Evolutionary conservation across 2,113 vertebrate species (phyloP), one percentile per base, ranked within the genome.

Genomic region (Antigone vipio): DNA sequence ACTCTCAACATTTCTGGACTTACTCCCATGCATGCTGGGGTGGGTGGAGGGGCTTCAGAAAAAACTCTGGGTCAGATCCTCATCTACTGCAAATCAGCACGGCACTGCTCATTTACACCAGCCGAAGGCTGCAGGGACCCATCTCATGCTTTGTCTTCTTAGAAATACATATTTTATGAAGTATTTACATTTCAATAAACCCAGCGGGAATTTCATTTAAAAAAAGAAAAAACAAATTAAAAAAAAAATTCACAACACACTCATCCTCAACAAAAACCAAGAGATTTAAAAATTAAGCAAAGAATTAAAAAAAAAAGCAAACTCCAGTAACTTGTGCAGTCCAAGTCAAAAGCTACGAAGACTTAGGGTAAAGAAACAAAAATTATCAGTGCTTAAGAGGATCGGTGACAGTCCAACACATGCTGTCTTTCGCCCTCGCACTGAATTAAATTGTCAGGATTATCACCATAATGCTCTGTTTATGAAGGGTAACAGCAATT

Each of bases 381-480:
- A 97, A 96, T 45, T 83, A 83, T 34, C 60, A 72, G 88, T 5
- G 23, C 59, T 75, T 19, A 42, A n/a, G 73, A 68, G 90, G 88
- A 85, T 67, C 7, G 1, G 85, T 88, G 75, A 56, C 58, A 44
- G 95, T 80, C 93, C 84, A 72, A 94, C 85, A 92, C 85, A 88
- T 32, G 93, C 95, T 52, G 92, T 56, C 95, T 96, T 93, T 80
- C 18, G 32, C 91, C 92, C 94, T 66, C 30, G 5, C 97, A 94
- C 98, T 98, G 98, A 98, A 98, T 98, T 97, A 98, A 98, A 98
- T 98, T 98, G 98, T 98, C 98, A 98, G 98, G 91, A 95, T 98
- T 97, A 98, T 98, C 97, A 98, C 96, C 95, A 58, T 90, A 95
- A 98, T 97, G 97, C 97, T 97, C 97, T 96, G 98, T 96, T 98